Conservation (phyloP, 2,113 vertebrate species). For the Spea multiplicata region DNA sequence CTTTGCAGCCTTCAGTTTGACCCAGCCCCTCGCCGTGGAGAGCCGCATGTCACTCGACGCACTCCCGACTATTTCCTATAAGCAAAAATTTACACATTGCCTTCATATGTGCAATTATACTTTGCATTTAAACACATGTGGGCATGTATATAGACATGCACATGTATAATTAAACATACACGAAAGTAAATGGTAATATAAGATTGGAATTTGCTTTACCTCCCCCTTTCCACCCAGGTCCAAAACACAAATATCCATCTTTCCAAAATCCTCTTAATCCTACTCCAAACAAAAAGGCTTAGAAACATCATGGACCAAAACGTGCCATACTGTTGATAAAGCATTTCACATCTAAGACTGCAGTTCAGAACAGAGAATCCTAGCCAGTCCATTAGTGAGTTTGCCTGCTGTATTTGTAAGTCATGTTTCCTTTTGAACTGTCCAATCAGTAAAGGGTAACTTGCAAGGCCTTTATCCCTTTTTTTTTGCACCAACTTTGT, state of each 20-base stretch:
- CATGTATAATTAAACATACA: slow-evolving; percentile 33
- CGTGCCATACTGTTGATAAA: slow-evolving; percentile 75
- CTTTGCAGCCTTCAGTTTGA: slow-evolving; percentile 82
- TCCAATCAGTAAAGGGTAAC: slow-evolving; percentile 65
- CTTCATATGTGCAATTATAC: slow-evolving; percentile 65
- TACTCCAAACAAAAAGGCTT: slow-evolving; percentile 49
- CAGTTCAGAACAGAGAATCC: slow-evolving; percentile 60
- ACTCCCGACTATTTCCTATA: slow-evolving; percentile 89
- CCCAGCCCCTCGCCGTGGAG: slow-evolving; percentile 85
- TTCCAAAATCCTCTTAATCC: slow-evolving; percentile 13
- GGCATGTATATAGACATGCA: slow-evolving; percentile 47
- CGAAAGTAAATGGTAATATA: slow-evolving; percentile 61
- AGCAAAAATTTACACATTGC: slow-evolving; percentile 58
- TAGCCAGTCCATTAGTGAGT: slow-evolving; percentile 59
- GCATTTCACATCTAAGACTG: slow-evolving; percentile 72
- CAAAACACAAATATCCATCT: slow-evolving; percentile 7
- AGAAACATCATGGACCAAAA: slow-evolving; percentile 85
- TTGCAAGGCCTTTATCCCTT: slow-evolving; percentile 65
- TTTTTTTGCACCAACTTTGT: slow-evolving; percentile 66
- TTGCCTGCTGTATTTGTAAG: slow-evolving; percentile 81
- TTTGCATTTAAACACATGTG: slow-evolving; percentile 59
- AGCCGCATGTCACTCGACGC: slow-evolving; percentile 85
- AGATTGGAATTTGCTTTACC: slow-evolving; percentile 50
- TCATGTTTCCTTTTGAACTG: slow-evolving; percentile 71
- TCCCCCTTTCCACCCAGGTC: slow-evolving; percentile 18